Percentiles rank a stretch among this genome's conserved stretches.
These are phyloP conservation scores for Agrilus cyanescens DNA, from an alignment of 2,888 invertebrate genomes.

Conservation along the genomic window DNA sequence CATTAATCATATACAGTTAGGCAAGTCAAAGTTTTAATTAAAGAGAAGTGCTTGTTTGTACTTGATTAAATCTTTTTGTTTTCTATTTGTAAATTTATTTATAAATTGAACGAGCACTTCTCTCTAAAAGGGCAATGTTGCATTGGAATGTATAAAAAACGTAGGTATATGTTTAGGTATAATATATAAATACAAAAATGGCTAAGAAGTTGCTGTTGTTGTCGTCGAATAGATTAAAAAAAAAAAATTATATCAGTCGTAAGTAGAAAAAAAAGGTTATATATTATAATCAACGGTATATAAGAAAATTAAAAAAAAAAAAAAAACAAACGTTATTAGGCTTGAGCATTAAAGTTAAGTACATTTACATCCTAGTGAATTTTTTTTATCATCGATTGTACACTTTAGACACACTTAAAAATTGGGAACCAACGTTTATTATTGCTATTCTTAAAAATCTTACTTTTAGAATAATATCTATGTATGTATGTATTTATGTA, in stretches of 20 bases:
- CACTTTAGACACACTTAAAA: slow-evolving; percentile 11
- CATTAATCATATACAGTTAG: too few relatives aligned
- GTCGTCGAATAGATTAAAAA: not conserved
- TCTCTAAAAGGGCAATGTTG: too few relatives aligned
- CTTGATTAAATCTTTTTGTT: too few relatives aligned
- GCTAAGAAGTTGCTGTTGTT: too few relatives aligned
- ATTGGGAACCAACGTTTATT: slow-evolving; percentile 19
- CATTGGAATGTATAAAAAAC: too few relatives aligned
- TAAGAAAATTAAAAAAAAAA: slow-evolving; percentile 12
- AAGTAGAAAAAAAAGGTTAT: not conserved
- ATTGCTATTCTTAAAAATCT: slow-evolving; percentile 26
- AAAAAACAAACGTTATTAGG: slow-evolving; percentile 15
- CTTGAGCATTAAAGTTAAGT: slow-evolving; percentile 31
- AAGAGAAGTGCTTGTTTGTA: too few relatives aligned
- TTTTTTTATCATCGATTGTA: slow-evolving; percentile 14
- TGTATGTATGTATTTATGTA: too few relatives aligned
- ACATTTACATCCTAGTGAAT: slow-evolving; percentile 14
- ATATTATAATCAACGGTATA: slow-evolving; percentile 1
- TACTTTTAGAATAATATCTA: not conserved
- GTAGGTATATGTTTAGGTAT: too few relatives aligned
- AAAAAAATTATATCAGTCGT: not conserved
- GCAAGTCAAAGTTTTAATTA: too few relatives aligned
- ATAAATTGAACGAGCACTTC: too few relatives aligned
- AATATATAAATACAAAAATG: too few relatives aligned
- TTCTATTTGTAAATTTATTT: too few relatives aligned